phyloP scores from a whole-genome alignment of 2,113 vertebrate genomes.

The Aspiorhynchus laticeps region DNA sequence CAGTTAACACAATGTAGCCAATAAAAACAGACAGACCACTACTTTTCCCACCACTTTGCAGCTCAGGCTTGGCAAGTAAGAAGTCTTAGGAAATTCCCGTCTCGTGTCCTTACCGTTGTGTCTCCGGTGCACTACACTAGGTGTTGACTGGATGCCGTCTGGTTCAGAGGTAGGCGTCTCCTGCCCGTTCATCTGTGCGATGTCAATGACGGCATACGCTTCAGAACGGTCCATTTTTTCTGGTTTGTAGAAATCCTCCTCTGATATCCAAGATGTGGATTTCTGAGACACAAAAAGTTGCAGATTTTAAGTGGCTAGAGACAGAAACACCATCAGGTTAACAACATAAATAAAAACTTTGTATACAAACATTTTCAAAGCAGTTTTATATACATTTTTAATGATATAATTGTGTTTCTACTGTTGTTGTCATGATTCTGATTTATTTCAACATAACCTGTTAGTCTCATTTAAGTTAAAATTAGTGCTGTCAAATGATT shows the following conservation, averaged over 20 bases:
- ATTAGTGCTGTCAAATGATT: no score
- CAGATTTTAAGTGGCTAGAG: background rate
- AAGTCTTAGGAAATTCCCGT: background rate
- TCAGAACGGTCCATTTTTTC: conserved; percentile 48
- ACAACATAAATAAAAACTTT: no score
- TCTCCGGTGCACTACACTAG: conserved; percentile 86
- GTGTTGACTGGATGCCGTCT: conserved; percentile 50
- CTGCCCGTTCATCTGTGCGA: conserved; percentile 31
- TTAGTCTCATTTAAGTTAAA: background rate
- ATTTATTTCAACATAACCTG: background rate
- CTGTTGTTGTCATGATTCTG: background rate
- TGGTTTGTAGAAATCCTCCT: conserved; percentile 90
- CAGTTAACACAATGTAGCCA: background rate
- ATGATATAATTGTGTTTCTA: background rate
- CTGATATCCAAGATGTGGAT: conserved; percentile 88
- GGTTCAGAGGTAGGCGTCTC: conserved; percentile 47
- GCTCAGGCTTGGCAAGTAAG: background rate
- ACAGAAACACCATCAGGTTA: no score
- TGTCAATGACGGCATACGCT: background rate
- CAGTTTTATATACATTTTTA: no score
- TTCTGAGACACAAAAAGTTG: conserved; percentile 69
- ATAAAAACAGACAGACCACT: background rate
- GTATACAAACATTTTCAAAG: no score
- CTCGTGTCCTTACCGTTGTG: conserved; percentile 80
- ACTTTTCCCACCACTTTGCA: background rate